Base-by-base conservation (phyloP, 1,140 invertebrate genomes). In the Leguminivora glycinivorella region DNA sequence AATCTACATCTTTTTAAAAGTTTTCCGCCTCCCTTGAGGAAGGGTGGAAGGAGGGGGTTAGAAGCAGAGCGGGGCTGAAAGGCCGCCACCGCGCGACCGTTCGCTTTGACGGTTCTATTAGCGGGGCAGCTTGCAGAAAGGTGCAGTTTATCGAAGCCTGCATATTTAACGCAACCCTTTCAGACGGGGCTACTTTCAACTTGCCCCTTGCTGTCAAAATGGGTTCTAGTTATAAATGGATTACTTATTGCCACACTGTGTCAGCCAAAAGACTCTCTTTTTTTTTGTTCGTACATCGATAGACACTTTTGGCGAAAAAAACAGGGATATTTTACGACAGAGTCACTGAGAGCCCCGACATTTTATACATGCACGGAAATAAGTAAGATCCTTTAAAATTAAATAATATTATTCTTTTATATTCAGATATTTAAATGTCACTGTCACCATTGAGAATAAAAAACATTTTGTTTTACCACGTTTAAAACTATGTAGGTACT, bases 101-200 rank as follows among this genome's bases (percentile, higher is more conserved):
- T 25, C 56, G 31, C 66, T 72, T 68, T 58, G 52, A 72, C 43
- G 31, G 43, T 1, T 43, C 70, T 68, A 52, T 68, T 71, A 58
- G 22, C 47, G 25, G 29, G 17, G 19, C 70, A 17, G 56, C 25
- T 43, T 3, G 74, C 70, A 76, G 73, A 78, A 78, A 80, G 73
- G 70, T 73, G 74, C 67, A 76, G 72, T 66, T 72, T 78, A 78
- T 78, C 75, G 77, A 78, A 77, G 76, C 73, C 70, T 69, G 70
- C 76, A 75, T 75, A 72, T 76, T 77, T 74, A 80, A 78, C 26
- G 67, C 76, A 67, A 72, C 69, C 67, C 71, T 74, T 75, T 72
- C 22, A 73, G 56, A 34, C 56, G 4, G 9, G 56, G 25, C n/a
- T 43, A 43, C 40, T 17, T 43, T 43, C 40, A 43, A 17, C n/a